Evolutionary conservation across 1,140 invertebrate genomes (phyloP).

Genomic region (Drosophila parvula): DNA sequence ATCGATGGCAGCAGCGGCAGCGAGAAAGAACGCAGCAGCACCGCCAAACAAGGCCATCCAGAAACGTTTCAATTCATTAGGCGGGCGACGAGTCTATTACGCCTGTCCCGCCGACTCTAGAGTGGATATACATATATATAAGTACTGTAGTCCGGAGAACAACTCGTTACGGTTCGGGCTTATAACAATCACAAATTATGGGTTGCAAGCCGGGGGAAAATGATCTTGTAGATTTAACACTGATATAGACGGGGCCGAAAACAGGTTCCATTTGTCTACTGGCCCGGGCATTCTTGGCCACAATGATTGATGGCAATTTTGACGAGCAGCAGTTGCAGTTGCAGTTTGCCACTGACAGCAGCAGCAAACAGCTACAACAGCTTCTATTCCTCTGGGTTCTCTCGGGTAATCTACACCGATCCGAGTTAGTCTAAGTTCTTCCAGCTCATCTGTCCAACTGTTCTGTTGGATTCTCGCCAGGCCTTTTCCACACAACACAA

Average conservation of each 20-base stretch:
- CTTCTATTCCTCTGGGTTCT: slow-evolving; percentile 38
- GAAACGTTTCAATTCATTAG: slow-evolving; percentile 81
- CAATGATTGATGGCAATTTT: slow-evolving; percentile 50
- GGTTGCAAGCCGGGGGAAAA: slow-evolving; percentile 68
- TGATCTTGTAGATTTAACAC: slow-evolving; percentile 83
- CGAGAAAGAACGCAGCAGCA: slow-evolving; percentile 17
- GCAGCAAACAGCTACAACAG: slow-evolving; percentile 49
- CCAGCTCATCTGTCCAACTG: slow-evolving; percentile 27
- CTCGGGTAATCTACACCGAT: slow-evolving; percentile 75
- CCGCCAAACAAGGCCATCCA: slow-evolving; percentile 55
- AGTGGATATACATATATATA: not conserved
- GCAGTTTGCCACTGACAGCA: slow-evolving; percentile 41
- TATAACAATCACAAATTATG: slow-evolving; percentile 83
- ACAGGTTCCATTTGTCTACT: slow-evolving; percentile 73
- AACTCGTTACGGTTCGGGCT: slow-evolving; percentile 60
- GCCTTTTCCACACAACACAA: slow-evolving; percentile 72
- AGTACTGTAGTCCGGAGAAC: slow-evolving; percentile 23
- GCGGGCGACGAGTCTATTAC: slow-evolving; percentile 79
- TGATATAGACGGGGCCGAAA: slow-evolving; percentile 60
- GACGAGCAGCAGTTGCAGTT: slow-evolving; percentile 25
- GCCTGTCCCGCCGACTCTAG: not conserved
- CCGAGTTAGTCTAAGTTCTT: slow-evolving; percentile 19
- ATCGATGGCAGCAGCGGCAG: slow-evolving; percentile 28
- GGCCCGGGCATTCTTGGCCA: slow-evolving; percentile 65
- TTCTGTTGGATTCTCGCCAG: slow-evolving; percentile 65